phyloP scores from a whole-genome alignment of 2,888 invertebrate genomes.

The Amphipyra berbera region DNA sequence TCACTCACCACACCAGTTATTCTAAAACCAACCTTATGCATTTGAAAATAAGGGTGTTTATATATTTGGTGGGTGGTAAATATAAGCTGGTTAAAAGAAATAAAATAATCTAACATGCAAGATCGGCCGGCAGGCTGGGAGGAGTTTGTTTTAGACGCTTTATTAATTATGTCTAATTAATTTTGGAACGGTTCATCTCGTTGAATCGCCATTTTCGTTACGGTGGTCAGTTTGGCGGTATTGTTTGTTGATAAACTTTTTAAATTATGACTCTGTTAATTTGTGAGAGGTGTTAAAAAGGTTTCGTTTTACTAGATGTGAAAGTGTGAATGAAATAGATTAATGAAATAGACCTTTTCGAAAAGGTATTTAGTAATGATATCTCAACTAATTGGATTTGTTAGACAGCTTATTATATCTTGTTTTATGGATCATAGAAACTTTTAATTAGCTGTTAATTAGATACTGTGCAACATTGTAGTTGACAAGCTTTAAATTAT shows the following conservation, averaged over 20 bases:
- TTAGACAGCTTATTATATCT: not conserved
- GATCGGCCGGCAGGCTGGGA: constrained; percentile 81
- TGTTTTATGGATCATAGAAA: constrained; percentile 11
- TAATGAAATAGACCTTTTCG: not conserved
- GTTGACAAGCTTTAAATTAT: constrained; percentile 25
- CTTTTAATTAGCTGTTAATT: constrained; percentile 17
- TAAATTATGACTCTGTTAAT: constrained; percentile 45
- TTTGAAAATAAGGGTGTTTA: constrained; percentile 30
- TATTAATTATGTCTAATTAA: constrained; percentile 90
- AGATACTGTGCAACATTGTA: constrained; percentile 27
- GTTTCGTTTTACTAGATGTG: constrained; percentile 5
- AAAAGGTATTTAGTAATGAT: not conserved
- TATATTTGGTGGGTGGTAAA: constrained; percentile 27
- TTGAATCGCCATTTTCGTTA: constrained; percentile 78
- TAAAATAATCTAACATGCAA: constrained; percentile 82
- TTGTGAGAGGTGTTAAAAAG: constrained; percentile 17
- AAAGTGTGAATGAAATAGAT: constrained; percentile 16
- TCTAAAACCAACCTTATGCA: constrained; percentile 60
- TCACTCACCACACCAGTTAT: constrained; percentile 30
- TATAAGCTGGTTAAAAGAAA: constrained; percentile 70
- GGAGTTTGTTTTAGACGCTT: constrained; percentile 86
- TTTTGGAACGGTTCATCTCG: constrained; percentile 81
- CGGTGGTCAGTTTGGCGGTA: constrained; percentile 69
- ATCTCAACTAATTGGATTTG: not conserved
- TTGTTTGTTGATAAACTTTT: constrained; percentile 59